Conservation (phyloP, 2,888 invertebrate species). For the Eubasilissa splendida region DNA sequence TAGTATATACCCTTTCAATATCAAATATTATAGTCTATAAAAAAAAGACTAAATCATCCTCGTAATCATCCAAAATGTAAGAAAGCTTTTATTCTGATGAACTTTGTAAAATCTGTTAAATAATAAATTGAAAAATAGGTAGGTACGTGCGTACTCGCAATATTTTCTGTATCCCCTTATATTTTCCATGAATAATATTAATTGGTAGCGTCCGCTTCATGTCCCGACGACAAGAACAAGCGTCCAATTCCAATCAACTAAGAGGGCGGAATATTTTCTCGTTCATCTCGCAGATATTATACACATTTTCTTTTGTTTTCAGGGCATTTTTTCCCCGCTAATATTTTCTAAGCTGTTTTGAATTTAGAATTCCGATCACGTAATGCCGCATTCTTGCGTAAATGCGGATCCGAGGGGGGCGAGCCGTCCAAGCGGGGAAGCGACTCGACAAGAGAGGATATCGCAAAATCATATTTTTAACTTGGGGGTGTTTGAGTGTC, state of each 20-base stretch:
- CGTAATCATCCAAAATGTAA: background rate
- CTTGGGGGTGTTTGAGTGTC: too few relatives aligned
- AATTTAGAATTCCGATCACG: conserved; percentile 1
- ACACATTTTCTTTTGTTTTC: conserved; percentile 28
- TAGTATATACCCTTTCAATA: too few relatives aligned
- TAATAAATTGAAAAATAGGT: too few relatives aligned
- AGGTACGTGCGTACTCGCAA: background rate
- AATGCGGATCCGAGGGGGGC: background rate
- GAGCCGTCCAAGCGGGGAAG: background rate
- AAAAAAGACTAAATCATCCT: too few relatives aligned
- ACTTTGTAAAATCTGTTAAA: too few relatives aligned
- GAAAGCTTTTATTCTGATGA: background rate
- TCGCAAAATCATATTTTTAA: too few relatives aligned
- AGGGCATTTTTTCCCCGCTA: background rate
- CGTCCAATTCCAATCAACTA: conserved; percentile 18
- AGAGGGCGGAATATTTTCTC: background rate
- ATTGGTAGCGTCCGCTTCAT: background rate
- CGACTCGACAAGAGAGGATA: too few relatives aligned
- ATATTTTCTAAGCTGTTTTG: conserved; percentile 28
- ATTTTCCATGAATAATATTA: conserved; percentile 12
- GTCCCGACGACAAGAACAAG: background rate
- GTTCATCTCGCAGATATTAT: conserved; percentile 14
- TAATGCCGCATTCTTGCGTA: background rate
- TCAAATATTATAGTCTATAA: too few relatives aligned
- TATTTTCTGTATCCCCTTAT: background rate